These are phyloP conservation scores for Pangasianodon hypophthalmus DNA, from an alignment of 2,113 vertebrate genomes.

Conservation along the genomic window DNA sequence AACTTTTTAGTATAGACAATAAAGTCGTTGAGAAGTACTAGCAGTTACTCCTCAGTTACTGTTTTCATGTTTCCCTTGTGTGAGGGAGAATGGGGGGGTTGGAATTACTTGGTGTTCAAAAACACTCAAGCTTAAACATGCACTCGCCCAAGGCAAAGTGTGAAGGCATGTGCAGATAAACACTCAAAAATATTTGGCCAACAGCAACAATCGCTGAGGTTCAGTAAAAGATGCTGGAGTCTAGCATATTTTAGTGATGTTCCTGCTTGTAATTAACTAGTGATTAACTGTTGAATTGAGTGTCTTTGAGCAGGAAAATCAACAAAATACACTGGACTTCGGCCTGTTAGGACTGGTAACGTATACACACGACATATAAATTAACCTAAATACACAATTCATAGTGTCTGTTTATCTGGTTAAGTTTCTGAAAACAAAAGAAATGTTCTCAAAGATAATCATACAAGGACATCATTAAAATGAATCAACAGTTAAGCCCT, in stretches of 20 bases:
- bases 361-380: background rate
- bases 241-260: background rate
- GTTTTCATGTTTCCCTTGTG: background rate
- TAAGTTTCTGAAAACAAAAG: background rate
- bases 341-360: background rate
- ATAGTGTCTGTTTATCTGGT: background rate
- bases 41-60: background rate
- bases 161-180: background rate
- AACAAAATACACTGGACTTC: background rate
- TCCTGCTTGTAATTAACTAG: background rate
- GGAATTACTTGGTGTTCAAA: background rate
- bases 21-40: background rate
- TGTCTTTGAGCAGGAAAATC: background rate
- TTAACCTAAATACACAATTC: background rate
- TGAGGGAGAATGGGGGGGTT: background rate
- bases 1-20: background rate
- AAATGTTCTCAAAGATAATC: background rate
- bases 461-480: background rate
- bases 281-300: background rate
- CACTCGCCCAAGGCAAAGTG: background rate
- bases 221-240: background rate
- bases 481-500: too few relatives aligned
- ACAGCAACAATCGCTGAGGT: background rate
- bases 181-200: background rate
- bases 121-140: conserved; percentile 26